phyloP scores from a whole-genome alignment of 2,797 vertebrate species.

The Mormyrops boulengeri region DNA sequence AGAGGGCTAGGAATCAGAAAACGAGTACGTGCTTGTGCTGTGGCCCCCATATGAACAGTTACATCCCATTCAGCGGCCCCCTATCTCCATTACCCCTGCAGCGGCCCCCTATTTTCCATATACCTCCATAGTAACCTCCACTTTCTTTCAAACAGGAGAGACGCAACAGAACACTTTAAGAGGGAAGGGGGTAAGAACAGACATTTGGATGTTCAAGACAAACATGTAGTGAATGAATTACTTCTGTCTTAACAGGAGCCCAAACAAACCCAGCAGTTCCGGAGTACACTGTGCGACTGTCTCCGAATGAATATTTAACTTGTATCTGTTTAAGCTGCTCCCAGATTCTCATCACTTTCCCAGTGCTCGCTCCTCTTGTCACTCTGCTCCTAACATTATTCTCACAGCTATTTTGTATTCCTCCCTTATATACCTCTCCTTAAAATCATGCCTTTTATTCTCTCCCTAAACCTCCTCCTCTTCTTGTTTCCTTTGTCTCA shows the following conservation, averaged over 20 bases:
- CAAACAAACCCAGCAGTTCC: background rate
- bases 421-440: background rate
- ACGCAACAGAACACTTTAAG: background rate
- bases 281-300: background rate
- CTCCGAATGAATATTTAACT: background rate
- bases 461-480: background rate
- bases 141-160: background rate
- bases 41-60: background rate
- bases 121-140: background rate
- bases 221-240: background rate
- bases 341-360: background rate
- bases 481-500: background rate
- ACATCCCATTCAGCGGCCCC: background rate
- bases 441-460: background rate
- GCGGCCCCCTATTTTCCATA: background rate
- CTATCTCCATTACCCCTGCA: background rate
- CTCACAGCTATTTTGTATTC: background rate
- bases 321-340: background rate
- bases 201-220: background rate
- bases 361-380: background rate
- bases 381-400: background rate
- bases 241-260: background rate
- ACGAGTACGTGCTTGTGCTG: background rate
- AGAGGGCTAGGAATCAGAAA: background rate
- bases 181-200: background rate